Base-by-base conservation (phyloP, 2,888 invertebrate species). In the Cantharis nigra region DNA sequence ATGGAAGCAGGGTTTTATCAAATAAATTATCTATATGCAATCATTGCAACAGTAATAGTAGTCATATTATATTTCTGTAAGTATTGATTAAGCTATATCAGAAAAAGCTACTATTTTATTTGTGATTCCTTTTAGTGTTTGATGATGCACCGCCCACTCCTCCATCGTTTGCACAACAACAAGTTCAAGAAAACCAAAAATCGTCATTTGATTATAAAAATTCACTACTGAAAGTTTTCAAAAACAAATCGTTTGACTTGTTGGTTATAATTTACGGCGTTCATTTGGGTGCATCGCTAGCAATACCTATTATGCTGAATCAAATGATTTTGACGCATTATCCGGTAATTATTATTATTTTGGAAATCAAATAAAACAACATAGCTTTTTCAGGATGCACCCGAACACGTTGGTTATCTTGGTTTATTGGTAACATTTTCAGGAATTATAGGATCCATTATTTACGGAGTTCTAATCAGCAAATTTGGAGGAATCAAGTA, bases 401-500 rank as follows among this genome's bases (percentile, higher is more conserved):
- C 94, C 84, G 91, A 92, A 83, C 95, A 96, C 84, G 96, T 95
- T 0, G 98, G 98, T n/a, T 92, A 94, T 80, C 96, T 98, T 83
- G 98, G 98, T 0, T 89, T 98, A 69, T 92, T 95, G 71, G 95
- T 98, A 84, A 96, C 98, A 2, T 90, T 97, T 14, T 93, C 96
- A 2, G 98, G 98, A 30, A 97, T 98, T 93, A 85, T 93, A 3
- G 98, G 98, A 3, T 96, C 98, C 0, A 94, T 98, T 7, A 89
- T 95, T 1, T 96, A 96, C 83, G 98, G 98, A n/a, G 89, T 97
- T 75, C 90, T 97, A 82, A 91, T 99, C 80, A 98, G 98, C 89
- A 96, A 94, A 90, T 97, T 97, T 1, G 97, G 97, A 86, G 93
- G 92, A 85, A 98, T 96, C 91, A 98, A 98, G 95, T 96, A 88